Evolutionary conservation across 2,113 vertebrate species (phyloP).

Genomic region (Myanophis thanlyinensis): DNA sequence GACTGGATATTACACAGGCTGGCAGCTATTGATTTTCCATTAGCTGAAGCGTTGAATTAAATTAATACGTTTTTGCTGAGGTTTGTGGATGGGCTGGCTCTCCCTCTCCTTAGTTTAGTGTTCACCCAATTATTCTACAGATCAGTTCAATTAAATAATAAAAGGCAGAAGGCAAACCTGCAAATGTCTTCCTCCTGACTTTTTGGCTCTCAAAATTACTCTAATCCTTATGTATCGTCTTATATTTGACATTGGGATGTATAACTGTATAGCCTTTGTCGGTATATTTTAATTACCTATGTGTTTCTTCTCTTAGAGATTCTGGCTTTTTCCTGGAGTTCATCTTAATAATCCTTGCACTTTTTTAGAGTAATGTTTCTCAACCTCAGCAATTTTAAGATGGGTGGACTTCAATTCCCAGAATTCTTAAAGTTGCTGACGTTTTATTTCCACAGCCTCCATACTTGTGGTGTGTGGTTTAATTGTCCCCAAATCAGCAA

Average conservation of each 20-base stretch:
- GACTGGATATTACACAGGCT: constrained; percentile 29
- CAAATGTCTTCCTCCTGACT: constrained; percentile 39
- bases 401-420: background rate
- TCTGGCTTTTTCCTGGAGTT: constrained; percentile 31
- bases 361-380: background rate
- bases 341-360: constrained; percentile 29
- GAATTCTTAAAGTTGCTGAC: background rate
- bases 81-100: constrained; percentile 40
- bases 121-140: constrained; percentile 49
- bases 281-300: constrained; percentile 7
- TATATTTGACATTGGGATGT: constrained; percentile 49
- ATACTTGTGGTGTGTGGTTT: constrained; percentile 4
- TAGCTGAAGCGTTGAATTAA: constrained; percentile 39
- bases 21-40: constrained; percentile 44
- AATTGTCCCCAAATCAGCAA: constrained; percentile 37
- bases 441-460: constrained; percentile 17
- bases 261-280: constrained; percentile 21
- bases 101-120: constrained; percentile 40
- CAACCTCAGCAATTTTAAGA: background rate
- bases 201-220: constrained; percentile 34
- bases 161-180: constrained; percentile 9
- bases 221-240: constrained; percentile 40
- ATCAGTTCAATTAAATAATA: constrained; percentile 42
- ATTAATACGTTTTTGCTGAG: constrained; percentile 49
- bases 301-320: constrained; percentile 18